These are phyloP conservation scores for Dichetophora obliterata DNA, from an alignment of 2,888 invertebrate species.

Conservation along the genomic window DNA sequence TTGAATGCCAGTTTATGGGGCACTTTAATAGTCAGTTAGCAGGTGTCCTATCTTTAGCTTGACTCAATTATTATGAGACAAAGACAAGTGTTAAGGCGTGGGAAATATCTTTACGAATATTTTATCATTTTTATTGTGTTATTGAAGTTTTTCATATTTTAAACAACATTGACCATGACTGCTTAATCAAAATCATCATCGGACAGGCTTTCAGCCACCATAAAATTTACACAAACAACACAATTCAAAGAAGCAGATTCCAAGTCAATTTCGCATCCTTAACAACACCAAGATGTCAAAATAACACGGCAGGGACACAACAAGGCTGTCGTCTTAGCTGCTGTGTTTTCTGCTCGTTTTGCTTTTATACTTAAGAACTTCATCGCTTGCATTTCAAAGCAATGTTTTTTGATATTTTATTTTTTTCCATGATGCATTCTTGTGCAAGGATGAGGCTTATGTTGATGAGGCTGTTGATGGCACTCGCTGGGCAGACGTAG, in stretches of 20 bases:
- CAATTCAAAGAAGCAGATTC: background rate
- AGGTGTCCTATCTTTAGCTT: background rate
- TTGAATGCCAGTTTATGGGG: background rate
- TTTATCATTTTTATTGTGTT: too few species aligned
- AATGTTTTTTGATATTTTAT: background rate
- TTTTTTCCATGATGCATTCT: background rate
- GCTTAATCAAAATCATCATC: background rate
- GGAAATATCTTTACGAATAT: background rate
- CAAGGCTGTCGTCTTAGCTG: background rate
- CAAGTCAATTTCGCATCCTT: conserved; percentile 12
- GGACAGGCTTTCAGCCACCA: background rate
- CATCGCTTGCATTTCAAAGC: background rate
- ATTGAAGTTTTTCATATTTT: background rate
- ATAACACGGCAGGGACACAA: conserved; percentile 14
- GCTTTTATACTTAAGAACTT: background rate
- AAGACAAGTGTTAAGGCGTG: background rate
- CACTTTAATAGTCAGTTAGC: background rate
- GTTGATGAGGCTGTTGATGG: conserved; percentile 36
- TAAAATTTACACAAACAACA: background rate
- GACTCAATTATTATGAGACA: background rate
- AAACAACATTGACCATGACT: background rate
- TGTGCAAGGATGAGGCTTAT: background rate
- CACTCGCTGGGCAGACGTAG: conserved; percentile 37
- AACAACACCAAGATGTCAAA: conserved; percentile 16
- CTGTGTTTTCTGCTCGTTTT: background rate